Percentiles rank a stretch among this genome's conserved stretches.
phyloP scores from a whole-genome alignment of 35 echinoderm and acorn worm genomes.

The Amphiura filiformis region DNA sequence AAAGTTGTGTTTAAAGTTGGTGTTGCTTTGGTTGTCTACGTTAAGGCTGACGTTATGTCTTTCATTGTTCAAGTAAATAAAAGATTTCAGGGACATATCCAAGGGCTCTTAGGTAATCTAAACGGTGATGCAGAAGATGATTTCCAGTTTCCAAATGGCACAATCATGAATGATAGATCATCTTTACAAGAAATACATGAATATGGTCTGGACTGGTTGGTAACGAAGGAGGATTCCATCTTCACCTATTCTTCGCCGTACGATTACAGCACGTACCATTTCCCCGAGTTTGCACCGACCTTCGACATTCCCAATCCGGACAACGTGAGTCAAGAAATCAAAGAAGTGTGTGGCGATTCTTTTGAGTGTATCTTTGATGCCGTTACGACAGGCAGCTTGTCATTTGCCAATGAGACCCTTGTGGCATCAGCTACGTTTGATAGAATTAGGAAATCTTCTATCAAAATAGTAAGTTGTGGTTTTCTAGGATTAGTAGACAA shows the following conservation, averaged over 20 bases:
- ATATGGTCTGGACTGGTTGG: constrained; percentile 53
- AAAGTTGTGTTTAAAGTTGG: constrained; percentile 19
- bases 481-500: constrained; percentile 47
- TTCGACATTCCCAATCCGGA: constrained; percentile 39
- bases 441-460: constrained; percentile 16
- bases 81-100: constrained; percentile 18
- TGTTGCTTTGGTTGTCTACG: constrained; percentile 17
- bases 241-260: constrained; percentile 55
- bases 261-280: constrained; percentile 46
- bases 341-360: constrained; percentile 42
- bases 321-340: constrained; percentile 43
- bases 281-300: constrained; percentile 41
- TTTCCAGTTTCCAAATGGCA: constrained; percentile 33
- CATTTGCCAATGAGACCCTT: constrained; percentile 53
- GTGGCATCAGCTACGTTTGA: not conserved
- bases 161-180: constrained; percentile 8
- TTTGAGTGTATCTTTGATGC: constrained; percentile 49
- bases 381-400: constrained; percentile 34
- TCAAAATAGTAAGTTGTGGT: constrained; percentile 70
- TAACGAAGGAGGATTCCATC: constrained; percentile 23
- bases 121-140: constrained; percentile 58
- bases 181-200: constrained; percentile 44
- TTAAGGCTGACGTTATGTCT: constrained; percentile 48
- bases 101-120: constrained; percentile 64
- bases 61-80: constrained; percentile 43